Evolutionary conservation across 2,888 invertebrate genomes (phyloP), one percentile per base, ranked within the genome.

Genomic region (Schizaphis graminum): DNA sequence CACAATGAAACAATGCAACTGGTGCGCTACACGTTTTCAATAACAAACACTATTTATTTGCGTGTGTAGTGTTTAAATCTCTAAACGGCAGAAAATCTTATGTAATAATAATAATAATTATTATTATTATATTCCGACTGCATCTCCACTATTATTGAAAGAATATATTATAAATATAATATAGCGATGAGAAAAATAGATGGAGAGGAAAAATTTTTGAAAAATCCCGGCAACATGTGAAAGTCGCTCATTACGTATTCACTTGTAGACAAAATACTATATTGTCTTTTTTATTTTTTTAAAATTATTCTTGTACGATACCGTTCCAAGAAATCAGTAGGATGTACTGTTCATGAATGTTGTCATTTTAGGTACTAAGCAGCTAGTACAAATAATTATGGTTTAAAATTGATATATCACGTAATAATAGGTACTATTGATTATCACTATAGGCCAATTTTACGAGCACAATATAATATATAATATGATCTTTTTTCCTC

Each of bases 1-100:
- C 61, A 26, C 61, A 26, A 44, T 91, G 67, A 87, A n/a, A 92
- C 86, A 77, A 91, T n/a, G 47, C 47, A 90, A 89, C 56, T 89
- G 35, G 28, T 89, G 28, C 28, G 35, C 77, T 26, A 91, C 91
- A 57, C 24, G 91, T 56, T 91, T 86, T 86, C 44, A 47, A 91
- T 91, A 57, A 35, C 5, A 2, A 21, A 77, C 35, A 77, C 21
- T 35, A 35, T 77, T 77, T 77, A 77, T 77, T 77, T 35, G 77
- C 77, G 35, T 77, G 35, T 77, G 21, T 77, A 35, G 77, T 35
- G 77, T 77, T 77, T 35, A 77, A n/a, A n/a, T 67, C 13, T 67
- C n/a, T n/a, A 26, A 91, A 77, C 35, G 57, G 57, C 28, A 47
- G 26, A 61, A 86, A 85, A 86, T 86, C n/a, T 47, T 35, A 53